These are phyloP conservation scores for Tetraodon nigroviridis DNA, from an alignment of 2,113 vertebrate genomes.

Conservation along the genomic window DNA sequence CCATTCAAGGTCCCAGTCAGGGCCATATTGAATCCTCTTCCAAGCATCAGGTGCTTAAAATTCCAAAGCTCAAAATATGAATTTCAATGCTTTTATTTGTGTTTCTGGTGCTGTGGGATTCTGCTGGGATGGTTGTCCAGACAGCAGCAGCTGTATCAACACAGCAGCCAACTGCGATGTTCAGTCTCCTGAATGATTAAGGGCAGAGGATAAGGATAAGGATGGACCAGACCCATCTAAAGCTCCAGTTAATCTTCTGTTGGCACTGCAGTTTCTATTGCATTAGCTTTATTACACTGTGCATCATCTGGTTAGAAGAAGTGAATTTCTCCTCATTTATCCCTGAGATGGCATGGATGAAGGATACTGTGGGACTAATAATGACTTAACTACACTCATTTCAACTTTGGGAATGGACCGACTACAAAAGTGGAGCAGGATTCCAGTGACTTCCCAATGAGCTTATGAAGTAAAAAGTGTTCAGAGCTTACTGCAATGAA, in stretches of 20 bases:
- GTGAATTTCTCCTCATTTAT: constrained; percentile 3
- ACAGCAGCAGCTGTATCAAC: neutral
- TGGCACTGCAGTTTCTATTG: constrained; percentile 20
- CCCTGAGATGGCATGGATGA: neutral
- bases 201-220: constrained; percentile 35
- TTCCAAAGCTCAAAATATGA: too few species aligned
- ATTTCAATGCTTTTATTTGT: too few species aligned
- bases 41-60: too few species aligned
- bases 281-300: constrained; percentile 42
- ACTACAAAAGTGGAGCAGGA: neutral
- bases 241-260: constrained; percentile 39
- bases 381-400: constrained; percentile 7
- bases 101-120: too few species aligned
- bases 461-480: too few species aligned
- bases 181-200: constrained; percentile 31
- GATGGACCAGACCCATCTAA: constrained; percentile 31
- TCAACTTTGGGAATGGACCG: constrained; percentile 15
- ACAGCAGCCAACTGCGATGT: constrained; percentile 6
- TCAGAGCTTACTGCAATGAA: too few species aligned
- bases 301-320: constrained; percentile 18
- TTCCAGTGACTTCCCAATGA: too few species aligned
- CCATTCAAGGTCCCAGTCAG: too few species aligned
- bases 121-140: neutral
- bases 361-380: too few species aligned
- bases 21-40: too few species aligned